Base-by-base conservation (phyloP, 2,797 vertebrate species). In the Hemitrygon akajei region DNA sequence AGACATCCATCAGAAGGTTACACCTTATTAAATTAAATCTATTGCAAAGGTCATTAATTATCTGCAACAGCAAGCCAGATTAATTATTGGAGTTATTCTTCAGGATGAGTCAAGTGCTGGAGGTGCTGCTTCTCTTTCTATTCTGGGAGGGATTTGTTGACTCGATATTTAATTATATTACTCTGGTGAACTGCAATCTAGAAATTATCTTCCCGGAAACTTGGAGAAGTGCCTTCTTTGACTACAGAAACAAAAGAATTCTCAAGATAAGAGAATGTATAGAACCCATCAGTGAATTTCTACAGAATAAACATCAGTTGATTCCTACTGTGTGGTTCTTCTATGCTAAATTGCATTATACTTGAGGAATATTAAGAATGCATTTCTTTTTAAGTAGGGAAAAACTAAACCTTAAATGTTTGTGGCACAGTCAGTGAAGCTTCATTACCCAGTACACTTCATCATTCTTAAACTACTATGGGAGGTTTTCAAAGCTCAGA, bases 11-110 rank as follows among this genome's bases (percentile, higher is more conserved):
- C n/a, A 69, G 86, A 66, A 34, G 86, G 34, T 89, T 89, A 69
- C 60, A 69, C 58, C 86, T 37, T 69, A 37, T 89, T 66, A 89
- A 89, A 89, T 89, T 89, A 89, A 89, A 69, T 69, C 63, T 30
- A 69, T 69, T 37, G 86, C 86, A 69, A 89, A 89, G n/a, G 86
- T 89, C 86, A 89, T 89, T 89, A 89, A 89, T 89, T 89, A 89
- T 69, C 86, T 89, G n/a, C 37, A 69, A 37, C 86, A 69, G 60
- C 63, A 89, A 89, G 22, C 7, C 86, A 37, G 86, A 89, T 69
- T 69, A 89, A 69, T 89, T 89, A 18, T 7, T 37, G 14, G 25
- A 69, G 18, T n/a, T 30, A 69, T 69, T 66, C 18, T 37, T 60
- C 20, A 10, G 60, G 0, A 34, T 22, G n/a, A 37, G n/a, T 79